Percentiles rank a stretch among this genome's conserved stretches.
Evolutionary conservation across 2,113 vertebrate species (phyloP).

Genomic region (Actinemys pallida): DNA sequence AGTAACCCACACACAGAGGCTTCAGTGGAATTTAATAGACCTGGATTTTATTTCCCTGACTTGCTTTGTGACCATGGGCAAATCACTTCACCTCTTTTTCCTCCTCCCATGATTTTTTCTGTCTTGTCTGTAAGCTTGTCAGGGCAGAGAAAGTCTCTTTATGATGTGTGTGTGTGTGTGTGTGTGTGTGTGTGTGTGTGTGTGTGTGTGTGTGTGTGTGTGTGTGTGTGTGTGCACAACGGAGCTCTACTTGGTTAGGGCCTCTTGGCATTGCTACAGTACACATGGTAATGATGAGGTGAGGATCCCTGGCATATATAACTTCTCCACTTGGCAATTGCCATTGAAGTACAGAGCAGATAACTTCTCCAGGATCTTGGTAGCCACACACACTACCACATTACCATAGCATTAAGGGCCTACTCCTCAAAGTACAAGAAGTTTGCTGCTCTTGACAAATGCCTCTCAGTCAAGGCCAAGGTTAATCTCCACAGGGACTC

Average conservation of each 20-base stretch:
- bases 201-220: neutral
- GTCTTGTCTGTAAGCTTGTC: neutral
- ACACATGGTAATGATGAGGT: neutral
- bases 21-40: neutral
- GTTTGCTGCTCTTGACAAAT: neutral
- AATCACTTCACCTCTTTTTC: neutral
- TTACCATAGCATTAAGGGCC: neutral
- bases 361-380: neutral
- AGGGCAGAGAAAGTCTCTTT: neutral
- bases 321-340: neutral
- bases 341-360: neutral
- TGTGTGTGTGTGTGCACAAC: neutral
- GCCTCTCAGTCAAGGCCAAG: neutral
- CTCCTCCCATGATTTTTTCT: neutral
- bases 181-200: neutral
- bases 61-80: neutral
- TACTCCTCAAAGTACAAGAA: neutral
- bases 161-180: neutral
- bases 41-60: neutral
- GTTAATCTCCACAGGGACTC: neutral
- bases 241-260: neutral
- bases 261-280: neutral
- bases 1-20: rapidly evolving
- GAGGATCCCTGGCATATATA: neutral
- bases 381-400: neutral